Evolutionary conservation across 2,113 vertebrate genomes (phyloP).

Genomic region (Macquaria ambigua): DNA sequence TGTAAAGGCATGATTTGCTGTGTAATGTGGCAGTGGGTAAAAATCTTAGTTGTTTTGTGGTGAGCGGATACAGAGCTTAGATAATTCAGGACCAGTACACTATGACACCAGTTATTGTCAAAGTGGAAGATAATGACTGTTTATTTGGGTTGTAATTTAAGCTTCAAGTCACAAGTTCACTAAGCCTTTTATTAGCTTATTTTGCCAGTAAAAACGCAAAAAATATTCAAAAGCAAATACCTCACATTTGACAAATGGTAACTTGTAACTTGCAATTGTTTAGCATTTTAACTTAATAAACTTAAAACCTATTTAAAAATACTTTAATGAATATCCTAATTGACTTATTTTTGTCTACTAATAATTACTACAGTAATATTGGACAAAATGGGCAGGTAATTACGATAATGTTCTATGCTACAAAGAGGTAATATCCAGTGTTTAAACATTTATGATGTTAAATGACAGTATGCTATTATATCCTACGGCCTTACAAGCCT

Average conservation of each 20-base stretch:
- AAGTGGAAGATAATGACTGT: not conserved
- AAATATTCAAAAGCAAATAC: too few relatives aligned
- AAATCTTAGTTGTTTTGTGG: not conserved
- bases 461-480: not conserved
- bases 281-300: not conserved
- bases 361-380: not conserved
- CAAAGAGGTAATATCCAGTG: not conserved
- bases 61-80: not conserved
- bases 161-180: not conserved
- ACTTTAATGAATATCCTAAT: not conserved
- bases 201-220: not conserved
- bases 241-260: too few relatives aligned
- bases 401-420: not conserved
- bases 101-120: not conserved
- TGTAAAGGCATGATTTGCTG: not conserved
- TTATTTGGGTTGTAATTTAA: not conserved
- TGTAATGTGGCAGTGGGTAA: not conserved
- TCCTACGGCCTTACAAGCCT: not conserved
- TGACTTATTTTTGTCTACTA: not conserved
- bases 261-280: not conserved
- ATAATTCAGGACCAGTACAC: not conserved
- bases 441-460: conserved; percentile 32
- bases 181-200: not conserved
- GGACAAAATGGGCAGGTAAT: not conserved
- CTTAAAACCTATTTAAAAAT: not conserved